These are phyloP conservation scores for Cyrtonyx montezumae DNA, from an alignment of 2,113 vertebrate species.

Conservation along the genomic window DNA sequence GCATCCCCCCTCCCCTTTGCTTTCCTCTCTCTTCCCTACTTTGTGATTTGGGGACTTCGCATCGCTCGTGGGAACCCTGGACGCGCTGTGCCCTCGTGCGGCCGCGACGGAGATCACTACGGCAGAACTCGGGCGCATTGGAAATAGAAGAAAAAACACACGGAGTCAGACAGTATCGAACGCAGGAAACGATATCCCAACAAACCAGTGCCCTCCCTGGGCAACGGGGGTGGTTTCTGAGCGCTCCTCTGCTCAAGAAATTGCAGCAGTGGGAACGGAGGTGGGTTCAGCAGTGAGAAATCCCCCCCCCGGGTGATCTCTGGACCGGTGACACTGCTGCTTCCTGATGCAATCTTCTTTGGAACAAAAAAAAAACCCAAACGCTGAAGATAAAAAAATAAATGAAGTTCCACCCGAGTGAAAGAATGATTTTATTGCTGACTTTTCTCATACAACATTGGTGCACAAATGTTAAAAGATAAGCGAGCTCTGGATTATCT, in stretches of 20 bases:
- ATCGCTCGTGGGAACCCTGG: too few species aligned
- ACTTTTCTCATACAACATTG: neutral
- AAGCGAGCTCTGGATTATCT: neutral
- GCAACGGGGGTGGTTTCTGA: neutral
- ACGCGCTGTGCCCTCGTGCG: neutral
- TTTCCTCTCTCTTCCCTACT: neutral
- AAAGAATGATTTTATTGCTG: neutral
- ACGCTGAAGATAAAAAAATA: neutral
- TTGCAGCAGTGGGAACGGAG: neutral
- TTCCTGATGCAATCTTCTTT: neutral
- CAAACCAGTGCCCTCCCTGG: neutral
- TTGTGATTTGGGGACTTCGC: neutral
- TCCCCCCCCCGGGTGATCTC: neutral
- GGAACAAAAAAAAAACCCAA: neutral
- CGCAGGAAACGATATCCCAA: neutral
- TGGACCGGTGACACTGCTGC: neutral
- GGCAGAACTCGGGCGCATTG: rapidly evolving
- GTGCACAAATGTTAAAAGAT: neutral
- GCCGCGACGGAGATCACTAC: neutral
- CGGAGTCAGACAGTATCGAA: neutral
- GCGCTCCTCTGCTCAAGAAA: constrained; percentile 74
- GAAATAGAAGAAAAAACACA: neutral
- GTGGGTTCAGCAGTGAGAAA: neutral
- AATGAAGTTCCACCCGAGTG: neutral
- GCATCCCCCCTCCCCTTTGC: neutral